Conservation (phyloP, 2,797 vertebrate species). For the Periophthalmus magnuspinnatus region DNA sequence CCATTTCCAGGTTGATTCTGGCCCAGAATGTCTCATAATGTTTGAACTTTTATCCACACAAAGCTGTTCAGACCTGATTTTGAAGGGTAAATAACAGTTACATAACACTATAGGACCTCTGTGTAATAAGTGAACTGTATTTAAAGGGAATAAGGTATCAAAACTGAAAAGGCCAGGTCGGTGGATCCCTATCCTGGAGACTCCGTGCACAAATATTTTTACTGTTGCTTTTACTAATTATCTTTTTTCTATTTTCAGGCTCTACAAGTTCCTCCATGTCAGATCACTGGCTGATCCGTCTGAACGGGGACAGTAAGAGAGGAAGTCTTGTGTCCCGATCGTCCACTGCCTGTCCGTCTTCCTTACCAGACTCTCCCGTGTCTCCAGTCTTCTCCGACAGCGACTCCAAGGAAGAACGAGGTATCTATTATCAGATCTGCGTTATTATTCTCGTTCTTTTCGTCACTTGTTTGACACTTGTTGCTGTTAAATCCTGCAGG, state of each 20-base stretch:
- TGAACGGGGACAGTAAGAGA: constrained; percentile 73
- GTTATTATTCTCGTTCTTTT: background rate
- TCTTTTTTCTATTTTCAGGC: constrained; percentile 64
- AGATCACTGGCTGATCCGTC: constrained; percentile 87
- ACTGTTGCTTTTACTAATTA: background rate
- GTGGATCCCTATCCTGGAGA: no score
- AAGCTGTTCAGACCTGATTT: no score
- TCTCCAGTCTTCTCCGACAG: constrained; percentile 71
- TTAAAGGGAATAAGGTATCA: no score
- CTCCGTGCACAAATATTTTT: no score
- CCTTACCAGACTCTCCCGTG: constrained; percentile 69
- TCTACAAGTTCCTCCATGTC: constrained; percentile 84
- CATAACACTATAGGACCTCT: no score
- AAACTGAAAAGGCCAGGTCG: no score
- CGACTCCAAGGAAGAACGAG: constrained; percentile 67
- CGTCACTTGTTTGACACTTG: constrained; percentile 7
- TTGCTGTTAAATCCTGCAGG: constrained; percentile 59
- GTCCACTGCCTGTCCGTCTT: constrained; percentile 71
- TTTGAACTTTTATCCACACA: no score
- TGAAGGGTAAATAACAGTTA: no score
- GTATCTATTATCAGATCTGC: constrained; percentile 53
- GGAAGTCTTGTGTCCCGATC: constrained; percentile 74
- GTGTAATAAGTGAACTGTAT: no score
- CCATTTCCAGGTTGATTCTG: no score
- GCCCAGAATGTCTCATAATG: no score